These are phyloP conservation scores for Agrochola circellaris DNA, from an alignment of 2,888 invertebrate species.

Conservation along the genomic window DNA sequence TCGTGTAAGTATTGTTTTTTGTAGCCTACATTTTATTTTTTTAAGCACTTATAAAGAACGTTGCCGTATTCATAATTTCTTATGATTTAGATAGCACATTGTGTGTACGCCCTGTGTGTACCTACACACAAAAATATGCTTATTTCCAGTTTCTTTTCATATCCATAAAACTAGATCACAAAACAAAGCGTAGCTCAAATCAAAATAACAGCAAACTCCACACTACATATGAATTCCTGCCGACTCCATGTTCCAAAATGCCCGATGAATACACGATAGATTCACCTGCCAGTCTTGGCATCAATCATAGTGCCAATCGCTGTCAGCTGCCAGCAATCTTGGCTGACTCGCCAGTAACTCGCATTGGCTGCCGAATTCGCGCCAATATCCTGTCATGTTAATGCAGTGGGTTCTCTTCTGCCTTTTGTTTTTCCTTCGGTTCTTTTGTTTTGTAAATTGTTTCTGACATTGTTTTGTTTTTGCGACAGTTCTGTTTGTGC, in stretches of 20 bases:
- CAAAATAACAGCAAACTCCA: conserved; percentile 27
- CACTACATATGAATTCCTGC: conserved; percentile 44
- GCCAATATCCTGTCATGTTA: conserved; percentile 73
- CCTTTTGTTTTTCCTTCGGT: conserved; percentile 39
- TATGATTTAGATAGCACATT: background rate
- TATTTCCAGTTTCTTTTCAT: background rate
- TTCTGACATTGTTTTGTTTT: conserved; percentile 38
- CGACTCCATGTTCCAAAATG: conserved; percentile 40
- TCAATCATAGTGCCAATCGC: conserved; percentile 79
- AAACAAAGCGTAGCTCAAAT: conserved; percentile 19
- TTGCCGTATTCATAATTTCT: background rate
- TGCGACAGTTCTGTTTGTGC: conserved; percentile 16
- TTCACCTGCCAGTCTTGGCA: conserved; percentile 67
- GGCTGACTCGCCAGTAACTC: conserved; percentile 63
- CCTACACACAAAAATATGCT: background rate
- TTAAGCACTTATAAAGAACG: background rate
- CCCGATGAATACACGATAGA: conserved; percentile 59
- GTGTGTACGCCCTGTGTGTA: too few species aligned
- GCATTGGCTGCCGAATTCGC: conserved; percentile 64
- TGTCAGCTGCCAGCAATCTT: conserved; percentile 74
- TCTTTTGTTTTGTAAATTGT: conserved; percentile 39
- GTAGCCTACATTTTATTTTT: background rate
- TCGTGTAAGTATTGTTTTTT: background rate
- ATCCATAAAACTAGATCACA: background rate
- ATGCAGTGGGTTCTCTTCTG: conserved; percentile 32